These are phyloP conservation scores for Batillaria attramentaria DNA, from an alignment of 1,140 invertebrate genomes.

Conservation along the genomic window DNA sequence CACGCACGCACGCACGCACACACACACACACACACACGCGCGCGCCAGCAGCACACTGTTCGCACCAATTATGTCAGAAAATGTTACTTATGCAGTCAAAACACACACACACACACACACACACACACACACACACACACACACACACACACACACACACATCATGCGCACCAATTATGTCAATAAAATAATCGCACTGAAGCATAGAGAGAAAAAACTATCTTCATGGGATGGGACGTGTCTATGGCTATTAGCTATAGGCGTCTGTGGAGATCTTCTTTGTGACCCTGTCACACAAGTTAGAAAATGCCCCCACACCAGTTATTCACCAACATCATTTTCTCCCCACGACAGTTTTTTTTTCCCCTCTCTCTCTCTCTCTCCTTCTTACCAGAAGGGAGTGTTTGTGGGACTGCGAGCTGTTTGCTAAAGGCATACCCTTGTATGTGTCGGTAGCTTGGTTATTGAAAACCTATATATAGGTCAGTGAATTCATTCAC, in stretches of 20 bases:
- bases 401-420: no score
- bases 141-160: constrained; percentile 2
- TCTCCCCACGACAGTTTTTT: no score
- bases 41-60: background rate
- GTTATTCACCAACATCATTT: background rate
- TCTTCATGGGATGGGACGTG: background rate
- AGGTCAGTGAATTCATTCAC: no score
- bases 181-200: background rate
- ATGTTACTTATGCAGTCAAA: background rate
- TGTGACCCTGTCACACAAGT: background rate
- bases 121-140: background rate
- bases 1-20: constrained; percentile 17
- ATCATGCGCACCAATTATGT: background rate
- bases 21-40: constrained; percentile 15
- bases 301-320: background rate
- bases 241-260: background rate
- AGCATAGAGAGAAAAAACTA: background rate
- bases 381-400: no score
- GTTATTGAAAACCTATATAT: no score
- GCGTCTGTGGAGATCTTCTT: background rate
- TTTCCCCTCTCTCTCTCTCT: no score
- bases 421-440: no score
- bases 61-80: background rate
- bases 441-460: no score
- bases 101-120: background rate